phyloP scores from a whole-genome alignment of 2,113 vertebrate species.

The Pycnonotus jocosus region DNA sequence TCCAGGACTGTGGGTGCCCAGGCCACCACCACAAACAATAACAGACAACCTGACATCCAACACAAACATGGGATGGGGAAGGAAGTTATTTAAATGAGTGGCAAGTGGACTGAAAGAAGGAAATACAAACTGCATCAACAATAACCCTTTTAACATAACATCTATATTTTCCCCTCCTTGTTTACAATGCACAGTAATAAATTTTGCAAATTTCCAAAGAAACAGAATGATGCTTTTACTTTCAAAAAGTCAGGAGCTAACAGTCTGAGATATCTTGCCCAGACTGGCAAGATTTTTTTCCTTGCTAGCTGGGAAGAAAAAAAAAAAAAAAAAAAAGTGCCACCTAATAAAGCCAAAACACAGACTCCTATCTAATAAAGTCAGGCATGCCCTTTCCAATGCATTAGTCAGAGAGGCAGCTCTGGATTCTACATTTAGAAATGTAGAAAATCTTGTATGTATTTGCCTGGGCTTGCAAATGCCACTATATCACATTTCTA shows the following conservation, averaged over 20 bases:
- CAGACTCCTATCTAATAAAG: not conserved
- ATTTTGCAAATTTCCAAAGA: not conserved
- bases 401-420: conserved; percentile 1
- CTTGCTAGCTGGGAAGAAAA: not conserved
- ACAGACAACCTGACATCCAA: not conserved
- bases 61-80: not conserved
- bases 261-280: not conserved
- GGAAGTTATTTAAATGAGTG: not conserved
- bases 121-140: not conserved
- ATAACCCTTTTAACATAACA: not conserved
- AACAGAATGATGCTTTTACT: not conserved
- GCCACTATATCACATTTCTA: not conserved
- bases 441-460: not conserved
- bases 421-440: conserved; percentile 12
- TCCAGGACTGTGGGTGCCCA: not conserved
- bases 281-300: too few relatives aligned
- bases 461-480: conserved; percentile 45
- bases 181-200: not conserved
- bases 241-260: not conserved
- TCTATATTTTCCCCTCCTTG: not conserved
- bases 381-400: not conserved
- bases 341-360: not conserved
- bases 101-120: not conserved
- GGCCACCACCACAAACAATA: not conserved
- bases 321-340: not conserved